A percentile compares a stretch with the other conserved stretches of the same genome.
phyloP scores from a whole-genome alignment of 2,113 vertebrate genomes.

The Gasterosteus nipponicus region DNA sequence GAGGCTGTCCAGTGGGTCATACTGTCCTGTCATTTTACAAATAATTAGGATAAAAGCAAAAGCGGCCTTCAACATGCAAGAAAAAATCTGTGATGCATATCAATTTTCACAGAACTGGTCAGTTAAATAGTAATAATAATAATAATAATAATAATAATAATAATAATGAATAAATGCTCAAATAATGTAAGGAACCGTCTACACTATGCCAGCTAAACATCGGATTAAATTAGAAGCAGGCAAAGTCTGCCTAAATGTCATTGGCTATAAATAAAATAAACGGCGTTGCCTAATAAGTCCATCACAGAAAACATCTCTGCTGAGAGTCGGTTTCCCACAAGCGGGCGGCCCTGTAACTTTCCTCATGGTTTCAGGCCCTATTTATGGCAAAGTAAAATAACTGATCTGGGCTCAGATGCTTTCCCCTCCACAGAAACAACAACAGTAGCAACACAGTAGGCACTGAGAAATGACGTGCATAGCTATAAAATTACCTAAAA shows the following conservation, averaged over 20 bases:
- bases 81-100: background rate
- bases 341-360: background rate
- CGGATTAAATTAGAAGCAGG: background rate
- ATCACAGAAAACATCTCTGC: background rate
- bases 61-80: background rate
- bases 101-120: background rate
- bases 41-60: background rate
- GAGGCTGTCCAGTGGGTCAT: background rate
- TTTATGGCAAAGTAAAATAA: slow-evolving; percentile 32
- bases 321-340: slow-evolving; percentile 18
- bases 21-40: background rate
- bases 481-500: slow-evolving; percentile 3
- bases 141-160: too few species aligned
- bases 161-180: background rate
- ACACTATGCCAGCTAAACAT: background rate
- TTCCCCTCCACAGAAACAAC: slow-evolving; percentile 22
- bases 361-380: background rate
- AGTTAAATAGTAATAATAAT: too few species aligned
- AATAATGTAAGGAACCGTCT: background rate
- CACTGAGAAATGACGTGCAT: slow-evolving; percentile 10
- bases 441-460: slow-evolving; percentile 18
- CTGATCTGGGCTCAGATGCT: slow-evolving; percentile 6
- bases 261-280: background rate
- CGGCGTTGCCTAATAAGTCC: background rate
- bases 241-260: background rate